Evolutionary conservation across 2,113 vertebrate genomes (phyloP).

Genomic region (Cisticola juncidis): DNA sequence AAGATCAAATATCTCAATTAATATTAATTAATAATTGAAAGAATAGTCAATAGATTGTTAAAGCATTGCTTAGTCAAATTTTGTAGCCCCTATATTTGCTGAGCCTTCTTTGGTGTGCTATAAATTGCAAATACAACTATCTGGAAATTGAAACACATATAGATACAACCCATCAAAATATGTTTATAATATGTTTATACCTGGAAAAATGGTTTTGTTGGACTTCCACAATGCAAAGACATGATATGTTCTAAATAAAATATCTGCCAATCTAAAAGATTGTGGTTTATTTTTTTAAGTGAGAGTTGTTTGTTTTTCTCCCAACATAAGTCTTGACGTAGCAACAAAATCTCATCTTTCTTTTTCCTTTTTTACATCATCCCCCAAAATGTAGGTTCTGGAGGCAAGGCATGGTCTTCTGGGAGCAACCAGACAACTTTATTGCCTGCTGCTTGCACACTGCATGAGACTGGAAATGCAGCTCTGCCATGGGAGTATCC

Average conservation of each 20-base stretch:
- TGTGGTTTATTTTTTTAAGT: not conserved
- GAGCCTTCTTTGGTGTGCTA: not conserved
- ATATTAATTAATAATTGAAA: not conserved
- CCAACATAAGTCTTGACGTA: not conserved
- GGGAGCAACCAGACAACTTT: not conserved
- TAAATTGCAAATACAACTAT: not conserved
- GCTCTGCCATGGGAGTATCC: not conserved
- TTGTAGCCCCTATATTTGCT: not conserved
- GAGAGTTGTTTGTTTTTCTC: not conserved
- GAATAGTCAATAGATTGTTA: not conserved
- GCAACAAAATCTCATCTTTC: not conserved
- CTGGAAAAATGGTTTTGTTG: not conserved
- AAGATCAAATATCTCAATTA: not conserved
- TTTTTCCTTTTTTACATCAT: not conserved
- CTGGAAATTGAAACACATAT: not conserved
- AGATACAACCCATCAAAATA: not conserved
- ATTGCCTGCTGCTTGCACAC: constrained; percentile 1
- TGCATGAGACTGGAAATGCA: not conserved
- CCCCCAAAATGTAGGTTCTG: not conserved
- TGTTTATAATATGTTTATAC: not conserved
- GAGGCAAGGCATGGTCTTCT: not conserved
- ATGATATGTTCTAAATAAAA: not conserved
- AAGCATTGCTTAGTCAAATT: not conserved
- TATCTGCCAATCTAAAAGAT: not conserved
- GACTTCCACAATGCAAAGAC: not conserved